Conservation (phyloP, 2,888 invertebrate genomes). For the Zygaena filipendulae region DNA sequence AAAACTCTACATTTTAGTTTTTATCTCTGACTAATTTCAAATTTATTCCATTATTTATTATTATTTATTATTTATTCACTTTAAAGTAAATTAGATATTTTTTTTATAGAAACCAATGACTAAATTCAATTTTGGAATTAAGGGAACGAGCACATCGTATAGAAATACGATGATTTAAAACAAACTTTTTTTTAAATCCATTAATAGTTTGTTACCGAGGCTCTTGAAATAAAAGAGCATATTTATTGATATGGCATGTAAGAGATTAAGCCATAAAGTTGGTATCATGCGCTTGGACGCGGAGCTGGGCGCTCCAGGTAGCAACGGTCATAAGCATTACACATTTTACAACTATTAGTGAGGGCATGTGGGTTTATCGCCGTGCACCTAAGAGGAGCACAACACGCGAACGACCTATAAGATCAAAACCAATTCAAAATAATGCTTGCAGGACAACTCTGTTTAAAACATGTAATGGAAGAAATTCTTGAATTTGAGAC, state of each 20-base stretch:
- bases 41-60: constrained; percentile 8
- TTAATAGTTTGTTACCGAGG: constrained; percentile 36
- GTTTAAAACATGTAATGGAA: no score
- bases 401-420: constrained; percentile 17
- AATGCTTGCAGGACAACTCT: no score
- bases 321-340: constrained; percentile 33
- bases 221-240: constrained; percentile 21
- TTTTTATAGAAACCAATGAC: no score
- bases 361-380: constrained; percentile 23
- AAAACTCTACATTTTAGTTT: no score
- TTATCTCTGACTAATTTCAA: no score
- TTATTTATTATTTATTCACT: constrained; percentile 4
- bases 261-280: constrained; percentile 63
- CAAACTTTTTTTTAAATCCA: no score
- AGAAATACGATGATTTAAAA: no score
- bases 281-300: constrained; percentile 30
- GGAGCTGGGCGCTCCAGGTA: constrained; percentile 55
- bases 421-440: neutral
- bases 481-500: no score
- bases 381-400: constrained; percentile 17
- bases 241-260: constrained; percentile 56
- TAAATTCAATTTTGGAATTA: no score
- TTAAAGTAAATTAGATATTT: constrained; percentile 3
- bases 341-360: constrained; percentile 40
- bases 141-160: no score